Conservation (phyloP, 2,113 vertebrate genomes). For the Epinephelus moara region DNA sequence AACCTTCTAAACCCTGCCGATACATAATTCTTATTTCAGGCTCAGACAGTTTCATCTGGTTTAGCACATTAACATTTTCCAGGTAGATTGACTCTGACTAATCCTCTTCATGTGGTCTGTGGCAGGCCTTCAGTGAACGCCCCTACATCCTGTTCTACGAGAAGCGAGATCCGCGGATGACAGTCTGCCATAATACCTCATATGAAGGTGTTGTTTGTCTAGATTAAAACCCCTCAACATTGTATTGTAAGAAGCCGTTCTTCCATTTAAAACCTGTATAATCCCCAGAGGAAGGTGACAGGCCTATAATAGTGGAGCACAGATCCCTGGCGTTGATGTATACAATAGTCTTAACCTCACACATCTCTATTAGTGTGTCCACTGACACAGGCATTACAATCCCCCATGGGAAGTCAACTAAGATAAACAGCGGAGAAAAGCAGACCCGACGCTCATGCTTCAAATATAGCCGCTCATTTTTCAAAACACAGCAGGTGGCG, state of each 20-base stretch:
- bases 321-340: conserved; percentile 74
- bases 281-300: conserved; percentile 73
- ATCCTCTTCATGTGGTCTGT: conserved; percentile 59
- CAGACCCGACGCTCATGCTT: conserved; percentile 70
- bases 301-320: conserved; percentile 69
- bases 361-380: conserved; percentile 79
- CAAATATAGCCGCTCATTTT: conserved; percentile 75
- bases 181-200: conserved; percentile 63
- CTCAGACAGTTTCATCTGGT: conserved; percentile 61
- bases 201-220: conserved; percentile 77
- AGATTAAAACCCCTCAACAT: conserved; percentile 67
- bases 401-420: conserved; percentile 74
- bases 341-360: conserved; percentile 76
- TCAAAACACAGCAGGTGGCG: conserved; percentile 74
- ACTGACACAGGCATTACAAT: conserved; percentile 73
- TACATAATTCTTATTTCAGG: conserved; percentile 55
- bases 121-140: conserved; percentile 45
- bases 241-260: conserved; percentile 53
- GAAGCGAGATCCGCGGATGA: conserved; percentile 54
- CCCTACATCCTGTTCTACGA: conserved; percentile 19
- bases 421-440: conserved; percentile 74
- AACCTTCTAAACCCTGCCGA: conserved; percentile 48
- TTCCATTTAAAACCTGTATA: conserved; percentile 75
- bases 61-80: conserved; percentile 66
- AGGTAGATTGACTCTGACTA: conserved; percentile 67